Conservation (phyloP, 2,888 invertebrate genomes). For the Agriopis marginaria region DNA sequence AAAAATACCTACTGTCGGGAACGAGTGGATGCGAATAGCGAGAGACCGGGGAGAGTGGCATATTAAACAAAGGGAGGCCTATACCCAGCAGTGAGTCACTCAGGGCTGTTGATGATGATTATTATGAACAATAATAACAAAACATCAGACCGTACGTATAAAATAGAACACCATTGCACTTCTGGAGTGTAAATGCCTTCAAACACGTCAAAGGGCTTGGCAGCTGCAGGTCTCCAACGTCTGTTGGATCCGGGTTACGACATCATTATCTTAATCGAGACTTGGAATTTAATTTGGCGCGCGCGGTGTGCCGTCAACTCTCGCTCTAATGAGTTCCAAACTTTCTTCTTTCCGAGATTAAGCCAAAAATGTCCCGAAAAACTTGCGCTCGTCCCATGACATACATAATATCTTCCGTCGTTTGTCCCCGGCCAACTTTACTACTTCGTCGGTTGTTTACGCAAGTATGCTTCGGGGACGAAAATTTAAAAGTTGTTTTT, state of each 20-base stretch:
- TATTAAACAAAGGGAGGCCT: no score
- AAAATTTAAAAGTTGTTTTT: constrained; percentile 64
- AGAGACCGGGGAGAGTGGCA: no score
- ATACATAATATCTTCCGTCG: constrained; percentile 54
- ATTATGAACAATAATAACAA: no score
- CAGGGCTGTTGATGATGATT: no score
- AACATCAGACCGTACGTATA: neutral
- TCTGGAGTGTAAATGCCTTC: neutral
- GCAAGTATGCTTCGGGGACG: constrained; percentile 63
- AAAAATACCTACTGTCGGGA: no score
- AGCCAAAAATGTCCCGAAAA: constrained; percentile 70
- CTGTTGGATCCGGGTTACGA: constrained; percentile 17
- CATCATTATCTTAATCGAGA: constrained; percentile 39
- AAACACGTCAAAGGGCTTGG: constrained; percentile 10
- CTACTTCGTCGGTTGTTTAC: constrained; percentile 56
- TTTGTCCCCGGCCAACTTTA: constrained; percentile 42
- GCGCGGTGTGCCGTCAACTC: constrained; percentile 66
- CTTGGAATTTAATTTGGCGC: constrained; percentile 69
- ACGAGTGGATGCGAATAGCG: no score
- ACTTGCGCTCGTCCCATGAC: constrained; percentile 53
- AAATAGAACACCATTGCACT: neutral
- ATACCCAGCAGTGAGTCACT: no score
- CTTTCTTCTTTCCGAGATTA: constrained; percentile 55
- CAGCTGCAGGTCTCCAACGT: constrained; percentile 6
- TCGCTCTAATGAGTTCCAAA: constrained; percentile 77